Evolutionary conservation across 2,113 vertebrate genomes (phyloP).

Genomic region (Poicephalus meyeri): DNA sequence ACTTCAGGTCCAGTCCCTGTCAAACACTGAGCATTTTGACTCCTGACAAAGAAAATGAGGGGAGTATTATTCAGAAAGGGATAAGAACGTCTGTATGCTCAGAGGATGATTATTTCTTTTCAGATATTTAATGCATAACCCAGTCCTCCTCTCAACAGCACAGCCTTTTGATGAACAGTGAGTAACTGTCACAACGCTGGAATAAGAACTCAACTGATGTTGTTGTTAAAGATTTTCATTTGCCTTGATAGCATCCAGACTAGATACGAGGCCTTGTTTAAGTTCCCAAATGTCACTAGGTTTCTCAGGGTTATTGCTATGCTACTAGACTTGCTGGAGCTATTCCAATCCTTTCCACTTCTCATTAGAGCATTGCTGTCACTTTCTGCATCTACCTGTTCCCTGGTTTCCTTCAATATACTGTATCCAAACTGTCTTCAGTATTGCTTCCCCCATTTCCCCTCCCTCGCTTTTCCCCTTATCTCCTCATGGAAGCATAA

Average conservation of each 20-base stretch:
- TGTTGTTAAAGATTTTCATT: conserved; percentile 53
- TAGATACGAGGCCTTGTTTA: conserved; percentile 35
- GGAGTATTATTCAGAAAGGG: not conserved
- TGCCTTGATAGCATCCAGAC: conserved; percentile 44
- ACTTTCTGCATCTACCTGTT: conserved; percentile 3
- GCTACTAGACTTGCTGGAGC: not conserved
- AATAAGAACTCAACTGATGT: not conserved
- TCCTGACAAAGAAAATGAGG: conserved; percentile 35
- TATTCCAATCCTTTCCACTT: conserved; percentile 1
- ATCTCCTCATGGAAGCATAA: not conserved
- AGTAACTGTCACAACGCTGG: conserved; percentile 19
- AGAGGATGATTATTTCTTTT: not conserved
- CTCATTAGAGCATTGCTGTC: conserved; percentile 34
- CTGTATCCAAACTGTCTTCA: not conserved
- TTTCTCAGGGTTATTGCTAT: conserved; percentile 26
- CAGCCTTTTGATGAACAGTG: conserved; percentile 20
- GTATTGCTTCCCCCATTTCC: not conserved
- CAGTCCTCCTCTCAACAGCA: not conserved
- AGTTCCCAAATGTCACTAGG: conserved; percentile 53
- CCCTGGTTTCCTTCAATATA: conserved; percentile 12
- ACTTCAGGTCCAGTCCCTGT: conserved; percentile 5
- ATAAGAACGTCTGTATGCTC: not conserved
- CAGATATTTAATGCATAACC: conserved; percentile 44
- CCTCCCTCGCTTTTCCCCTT: not conserved
- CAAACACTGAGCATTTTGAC: conserved; percentile 3